These are phyloP conservation scores for Caenorhabditis sp. DNA, from an alignment of 2,888 invertebrate species.

Conservation along the genomic window DNA sequence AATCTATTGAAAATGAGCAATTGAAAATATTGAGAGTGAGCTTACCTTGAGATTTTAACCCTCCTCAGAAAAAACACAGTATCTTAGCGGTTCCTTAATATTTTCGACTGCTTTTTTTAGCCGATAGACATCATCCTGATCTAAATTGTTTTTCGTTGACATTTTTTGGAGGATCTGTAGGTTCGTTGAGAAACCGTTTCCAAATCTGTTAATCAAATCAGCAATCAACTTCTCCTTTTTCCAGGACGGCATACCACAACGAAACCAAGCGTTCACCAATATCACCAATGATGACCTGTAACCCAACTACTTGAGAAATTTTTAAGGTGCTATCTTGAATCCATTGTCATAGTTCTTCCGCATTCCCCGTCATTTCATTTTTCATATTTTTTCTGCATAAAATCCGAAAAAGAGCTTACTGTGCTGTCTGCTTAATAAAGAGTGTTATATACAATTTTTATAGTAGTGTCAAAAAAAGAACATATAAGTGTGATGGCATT, in stretches of 20 bases:
- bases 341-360: constrained; percentile 6
- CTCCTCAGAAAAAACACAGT: too few relatives aligned
- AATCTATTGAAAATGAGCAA: too few relatives aligned
- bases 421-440: background rate
- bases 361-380: constrained; percentile 6
- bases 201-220: too few relatives aligned
- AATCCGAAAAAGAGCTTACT: background rate
- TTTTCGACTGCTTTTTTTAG: too few relatives aligned
- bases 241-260: constrained; percentile 77
- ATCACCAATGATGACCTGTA: constrained; percentile 93
- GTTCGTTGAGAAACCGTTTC: too few relatives aligned
- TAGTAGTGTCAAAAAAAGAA: constrained; percentile 9
- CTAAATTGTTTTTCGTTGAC: too few relatives aligned
- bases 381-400: constrained; percentile 11
- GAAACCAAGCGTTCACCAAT: constrained; percentile 88
- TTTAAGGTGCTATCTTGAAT: background rate
- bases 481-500: constrained; percentile 29
- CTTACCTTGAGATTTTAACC: too few relatives aligned
- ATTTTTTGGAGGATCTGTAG: too few relatives aligned
- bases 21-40: too few relatives aligned
- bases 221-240: too few relatives aligned
- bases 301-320: background rate
- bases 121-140: too few relatives aligned
- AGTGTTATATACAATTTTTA: constrained; percentile 21
- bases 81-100: too few relatives aligned